Evolutionary conservation across 1,140 invertebrate species (phyloP), one percentile per base, ranked within the genome.

Genomic region (Drosophila pectinifera): DNA sequence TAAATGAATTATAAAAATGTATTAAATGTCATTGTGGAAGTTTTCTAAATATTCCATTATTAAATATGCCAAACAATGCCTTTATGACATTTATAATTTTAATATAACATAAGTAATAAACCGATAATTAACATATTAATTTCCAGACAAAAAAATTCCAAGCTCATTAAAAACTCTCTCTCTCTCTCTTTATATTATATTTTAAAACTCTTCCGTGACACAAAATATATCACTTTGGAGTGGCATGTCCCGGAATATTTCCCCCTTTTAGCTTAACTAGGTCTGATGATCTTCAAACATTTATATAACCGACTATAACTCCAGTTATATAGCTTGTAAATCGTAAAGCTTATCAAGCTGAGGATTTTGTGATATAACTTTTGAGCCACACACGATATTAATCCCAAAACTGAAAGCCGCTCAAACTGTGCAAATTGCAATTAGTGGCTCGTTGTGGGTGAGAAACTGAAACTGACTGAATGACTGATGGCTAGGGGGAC

Each of bases 371-470:
- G 63, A 49, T 49, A 49, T 64, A 67, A 67, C 18, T 48, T 64
- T 65, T 11, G n/a, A 13, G 42, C n/a, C 6, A 26, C 18, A 63
- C 43, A 65, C 59, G 34, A 49, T 31, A 38, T 24, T 36, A 10
- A 31, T 31, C 28, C 24, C 18, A 41, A 69, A 58, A 58, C 34
- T 62, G 46, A 8, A 49, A 46, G 62, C 54, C 41, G 46, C 54
- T 68, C 62, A 76, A 61, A 76, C 55, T 77, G 73, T 70, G 64
- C 67, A 70, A 70, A 70, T 70, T 70, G 64, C 64, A 70, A 70
- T 70, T 70, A 70, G 67, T 70, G 64, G 16, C 63, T 49, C 22
- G 59, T 65, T 67, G 31, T 22, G 28, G 20, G 59, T 48, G 63
- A 65, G 63, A 65, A 34, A 16, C 31, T 22, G 31, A 36, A 24